Evolutionary conservation across 2,888 invertebrate genomes (phyloP), one percentile per base, ranked within the genome.

Genomic region (Protophormia terraenovae): DNA sequence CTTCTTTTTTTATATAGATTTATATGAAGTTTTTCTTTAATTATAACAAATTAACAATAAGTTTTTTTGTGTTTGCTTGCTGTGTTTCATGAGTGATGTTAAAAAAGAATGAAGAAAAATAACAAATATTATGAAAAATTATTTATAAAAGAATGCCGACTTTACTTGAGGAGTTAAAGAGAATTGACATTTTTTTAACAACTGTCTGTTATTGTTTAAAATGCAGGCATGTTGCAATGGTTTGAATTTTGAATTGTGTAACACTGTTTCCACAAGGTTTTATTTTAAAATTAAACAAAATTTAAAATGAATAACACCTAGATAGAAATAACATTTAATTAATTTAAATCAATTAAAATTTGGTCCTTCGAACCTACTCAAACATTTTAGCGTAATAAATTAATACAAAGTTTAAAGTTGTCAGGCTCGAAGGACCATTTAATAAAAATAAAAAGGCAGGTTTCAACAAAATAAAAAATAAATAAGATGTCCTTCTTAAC

Each of bases 11-110:
- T 53, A 10, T 38, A 60, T 76, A 53, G 35, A 38, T 71, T 71
- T 32, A 22, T 71, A 24, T 60, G 12, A 69, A 47, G 73, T 62
- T 78, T 73, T 32, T 66, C 47, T 79, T 79, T 79, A 71, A 79
- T 84, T 76, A 66, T 72, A 60, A 72, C 72, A 80, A 84, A 84
- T 80, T 84, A 84, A 76, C 84, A 50, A 67, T 50, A 58, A 58
- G 58, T 35, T 16, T 69, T 69, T 29, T 53, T 24, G 41, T 41
- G n/a, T n/a, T n/a, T n/a, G n/a, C n/a, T n/a, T n/a, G n/a, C n/a
- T 41, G 10, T 8, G 10, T 53, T 53, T 53, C 14, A 14, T 53
- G 24, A 0, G 29, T 14, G 14, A 55, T 55, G 14, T 27, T 55
- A 3, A 22, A 19, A n/a, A 1, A 32, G n/a, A 29, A 29, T 5